Conservation (phyloP, 2,113 vertebrate genomes). For the Pavo muticus region DNA sequence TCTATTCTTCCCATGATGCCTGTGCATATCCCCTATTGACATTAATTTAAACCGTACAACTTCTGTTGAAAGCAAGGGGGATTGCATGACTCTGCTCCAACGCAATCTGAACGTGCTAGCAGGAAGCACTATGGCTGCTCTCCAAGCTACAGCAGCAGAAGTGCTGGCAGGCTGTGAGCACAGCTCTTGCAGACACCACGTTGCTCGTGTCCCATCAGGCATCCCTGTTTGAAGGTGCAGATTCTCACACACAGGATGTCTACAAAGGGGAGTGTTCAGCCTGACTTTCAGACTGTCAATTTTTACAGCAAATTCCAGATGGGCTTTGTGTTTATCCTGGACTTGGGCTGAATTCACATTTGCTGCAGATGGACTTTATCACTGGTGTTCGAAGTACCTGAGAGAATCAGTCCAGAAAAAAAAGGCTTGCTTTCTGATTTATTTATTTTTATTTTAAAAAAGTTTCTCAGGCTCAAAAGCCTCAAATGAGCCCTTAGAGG, state of each 20-base stretch:
- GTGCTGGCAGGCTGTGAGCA: not conserved
- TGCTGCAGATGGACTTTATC: constrained; percentile 37
- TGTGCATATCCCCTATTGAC: not conserved
- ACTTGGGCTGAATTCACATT: not conserved
- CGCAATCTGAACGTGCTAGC: accelerated
- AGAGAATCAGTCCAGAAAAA: constrained; percentile 31
- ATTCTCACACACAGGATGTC: not conserved
- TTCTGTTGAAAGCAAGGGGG: not conserved
- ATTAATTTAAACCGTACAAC: constrained; percentile 18
- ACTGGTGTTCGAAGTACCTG: constrained; percentile 10
- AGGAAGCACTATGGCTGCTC: not conserved
- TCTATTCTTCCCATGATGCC: not conserved
- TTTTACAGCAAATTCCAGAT: not conserved
- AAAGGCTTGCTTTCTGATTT: constrained; percentile 1
- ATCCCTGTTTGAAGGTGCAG: not conserved
- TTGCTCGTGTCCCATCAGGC: not conserved
- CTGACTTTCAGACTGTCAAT: not conserved
- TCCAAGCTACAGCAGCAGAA: not conserved
- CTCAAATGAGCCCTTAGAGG: constrained; percentile 40
- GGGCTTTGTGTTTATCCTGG: not conserved
- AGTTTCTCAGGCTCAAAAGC: constrained; percentile 24
- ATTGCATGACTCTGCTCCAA: not conserved
- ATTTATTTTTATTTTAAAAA: constrained; percentile 1
- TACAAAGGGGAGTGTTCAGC: not conserved
- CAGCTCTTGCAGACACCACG: accelerated